Evolutionary conservation across 1,140 invertebrate species (phyloP), one percentile per base, ranked within the genome.

Genomic region (Grapholita molesta): DNA sequence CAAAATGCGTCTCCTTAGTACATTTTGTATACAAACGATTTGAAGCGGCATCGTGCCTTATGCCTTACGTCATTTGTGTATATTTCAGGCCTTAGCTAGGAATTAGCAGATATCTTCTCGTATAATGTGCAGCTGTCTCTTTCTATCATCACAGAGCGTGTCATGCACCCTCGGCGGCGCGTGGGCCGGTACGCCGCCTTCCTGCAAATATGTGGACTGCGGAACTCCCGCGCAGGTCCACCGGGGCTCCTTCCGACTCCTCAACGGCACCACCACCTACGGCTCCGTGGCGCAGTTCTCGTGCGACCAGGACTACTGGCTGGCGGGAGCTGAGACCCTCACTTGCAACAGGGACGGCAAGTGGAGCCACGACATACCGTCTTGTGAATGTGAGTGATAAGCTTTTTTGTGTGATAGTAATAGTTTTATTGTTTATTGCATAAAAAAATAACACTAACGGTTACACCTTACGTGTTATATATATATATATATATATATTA

Each of bases 201-300:
- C 94, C 4, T 98, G 97, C 82, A 94, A 95, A 83, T 98, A 96
- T 84, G 94, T 98, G 0, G 97, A 98, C 81, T 99, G 98, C 85
- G 96, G 97, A 0, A 94, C 95, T 11, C 97, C 97, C 0, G 94
- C 95, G 0, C 93, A 95, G 64, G 94, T 97, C 1, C 94, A 96
- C 80, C 95, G 97, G 72, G 97, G 97, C 2, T 92, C 93, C 11
- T 95, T 95, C 68, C 90, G 93, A 12, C 88, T 98, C 0, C 82
- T 96, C 0, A 97, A 97, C 77, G 95, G 94, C 18, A 96, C 96
- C 0, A 98, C 97, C 0, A 97, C 95, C 0, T 95, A 96, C 30
- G 95, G 94, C 6, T 96, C 96, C 52, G 83, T 95, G 8, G 94
- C 95, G 0, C 93, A 94, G 68, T 99, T 98, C 85, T 93, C 92